phyloP scores from a whole-genome alignment of 2,888 invertebrate genomes.

The Caenorhabditis sulstoni region DNA sequence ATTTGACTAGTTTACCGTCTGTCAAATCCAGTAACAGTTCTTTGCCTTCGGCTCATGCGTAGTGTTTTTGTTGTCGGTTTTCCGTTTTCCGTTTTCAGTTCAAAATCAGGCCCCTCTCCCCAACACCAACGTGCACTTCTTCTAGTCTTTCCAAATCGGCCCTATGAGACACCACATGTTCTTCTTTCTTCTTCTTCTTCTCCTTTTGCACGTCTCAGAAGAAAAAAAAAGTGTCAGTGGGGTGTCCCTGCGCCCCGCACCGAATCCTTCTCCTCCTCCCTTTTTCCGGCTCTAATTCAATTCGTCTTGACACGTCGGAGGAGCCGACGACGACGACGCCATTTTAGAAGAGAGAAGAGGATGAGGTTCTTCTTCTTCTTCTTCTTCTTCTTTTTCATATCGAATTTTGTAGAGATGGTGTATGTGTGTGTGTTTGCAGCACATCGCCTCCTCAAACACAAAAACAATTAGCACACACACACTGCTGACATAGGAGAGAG shows the following conservation, averaged over 20 bases:
- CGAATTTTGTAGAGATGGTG: conserved; percentile 31
- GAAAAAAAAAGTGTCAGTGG: too few relatives aligned
- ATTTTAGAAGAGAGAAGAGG: conserved; percentile 16
- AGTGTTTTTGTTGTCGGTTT: too few relatives aligned
- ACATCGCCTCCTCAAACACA: conserved; percentile 25
- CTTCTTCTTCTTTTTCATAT: conserved; percentile 28
- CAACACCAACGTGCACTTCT: too few relatives aligned
- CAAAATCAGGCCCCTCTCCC: too few relatives aligned
- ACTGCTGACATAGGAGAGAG: too few relatives aligned
- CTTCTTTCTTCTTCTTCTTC: conserved; percentile 6
- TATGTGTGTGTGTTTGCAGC: conserved; percentile 35
- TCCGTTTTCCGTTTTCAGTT: too few relatives aligned
- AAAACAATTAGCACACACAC: conserved; percentile 45
- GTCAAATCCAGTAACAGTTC: too few relatives aligned
- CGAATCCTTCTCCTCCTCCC: conserved; percentile 2
- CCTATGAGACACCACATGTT: conserved; percentile 7
- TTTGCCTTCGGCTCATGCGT: too few relatives aligned
- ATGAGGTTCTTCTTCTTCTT: conserved; percentile 28
- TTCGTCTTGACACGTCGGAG: conserved; percentile 58
- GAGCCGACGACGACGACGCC: conserved; percentile 14
- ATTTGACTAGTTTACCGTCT: too few relatives aligned
- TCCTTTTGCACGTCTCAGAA: conserved; percentile 15
- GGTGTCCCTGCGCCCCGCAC: too few relatives aligned
- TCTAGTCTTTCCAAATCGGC: too few relatives aligned
- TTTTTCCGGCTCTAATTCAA: conserved; percentile 39